Percentiles rank a stretch among this genome's conserved stretches.
Conservation (phyloP, 2,888 invertebrate species). For the Philhelius pedissequus region DNA sequence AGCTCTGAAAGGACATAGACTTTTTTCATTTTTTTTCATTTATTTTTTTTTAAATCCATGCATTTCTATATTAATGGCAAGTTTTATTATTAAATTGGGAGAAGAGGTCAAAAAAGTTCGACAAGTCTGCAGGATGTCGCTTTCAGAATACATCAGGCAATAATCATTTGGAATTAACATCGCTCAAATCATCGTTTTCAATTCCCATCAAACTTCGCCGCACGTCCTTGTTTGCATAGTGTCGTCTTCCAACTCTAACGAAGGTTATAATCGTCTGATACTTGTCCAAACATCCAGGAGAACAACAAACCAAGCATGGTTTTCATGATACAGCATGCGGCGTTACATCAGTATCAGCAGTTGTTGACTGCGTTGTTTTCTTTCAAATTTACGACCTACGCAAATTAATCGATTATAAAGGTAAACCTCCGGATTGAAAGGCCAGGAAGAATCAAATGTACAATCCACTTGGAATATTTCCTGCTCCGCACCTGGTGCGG, state of each 20-base stretch:
- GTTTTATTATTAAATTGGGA: background rate
- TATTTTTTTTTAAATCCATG: background rate
- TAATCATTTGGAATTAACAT: background rate
- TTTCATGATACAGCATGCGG: slow-evolving; percentile 60
- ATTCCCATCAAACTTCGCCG: background rate
- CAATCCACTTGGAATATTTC: background rate
- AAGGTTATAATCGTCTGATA: background rate
- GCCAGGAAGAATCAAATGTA: background rate
- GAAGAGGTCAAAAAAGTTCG: background rate
- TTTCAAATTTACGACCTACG: slow-evolving; percentile 42
- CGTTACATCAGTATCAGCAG: slow-evolving; percentile 34
- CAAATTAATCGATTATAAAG: slow-evolving; percentile 57
- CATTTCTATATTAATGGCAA: background rate
- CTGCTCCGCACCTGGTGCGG: background rate
- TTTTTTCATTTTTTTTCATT: background rate
- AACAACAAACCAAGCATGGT: slow-evolving; percentile 45
- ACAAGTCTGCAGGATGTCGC: background rate
- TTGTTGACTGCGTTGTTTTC: slow-evolving; percentile 16
- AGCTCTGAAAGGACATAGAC: background rate
- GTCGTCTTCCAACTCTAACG: background rate
- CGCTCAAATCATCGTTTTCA: background rate
- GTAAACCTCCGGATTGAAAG: no score
- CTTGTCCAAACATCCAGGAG: background rate
- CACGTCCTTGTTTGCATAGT: no score
- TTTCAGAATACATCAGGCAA: background rate